Conservation (phyloP, 2,113 vertebrate genomes). For the Centropristis striata region DNA sequence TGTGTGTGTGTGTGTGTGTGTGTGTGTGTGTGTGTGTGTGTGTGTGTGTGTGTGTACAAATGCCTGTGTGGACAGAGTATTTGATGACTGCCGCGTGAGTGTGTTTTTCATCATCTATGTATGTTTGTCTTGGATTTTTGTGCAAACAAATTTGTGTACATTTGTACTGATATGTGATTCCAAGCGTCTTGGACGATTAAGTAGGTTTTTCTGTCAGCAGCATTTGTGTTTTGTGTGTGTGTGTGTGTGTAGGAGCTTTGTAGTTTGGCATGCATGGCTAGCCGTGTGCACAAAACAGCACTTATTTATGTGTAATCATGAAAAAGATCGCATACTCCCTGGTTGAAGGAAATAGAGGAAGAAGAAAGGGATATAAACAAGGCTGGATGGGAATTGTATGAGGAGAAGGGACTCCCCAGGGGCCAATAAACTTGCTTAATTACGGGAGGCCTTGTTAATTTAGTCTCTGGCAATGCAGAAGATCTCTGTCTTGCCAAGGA, state of each 20-base stretch:
- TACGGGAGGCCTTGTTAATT: slow-evolving; percentile 77
- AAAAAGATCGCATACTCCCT: slow-evolving; percentile 38
- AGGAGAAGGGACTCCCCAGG: slow-evolving; percentile 63
- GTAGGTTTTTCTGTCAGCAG: neutral
- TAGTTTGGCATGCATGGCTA: neutral
- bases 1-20: slow-evolving; percentile 23
- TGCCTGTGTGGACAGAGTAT: slow-evolving; percentile 39
- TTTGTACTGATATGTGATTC: slow-evolving; percentile 28
- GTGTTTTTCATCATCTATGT: slow-evolving; percentile 58
- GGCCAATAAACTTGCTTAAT: slow-evolving; percentile 81
- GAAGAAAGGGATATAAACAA: slow-evolving; percentile 63
- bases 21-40: slow-evolving; percentile 21
- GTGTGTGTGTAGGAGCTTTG: slow-evolving; percentile 17
- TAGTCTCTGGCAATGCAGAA: slow-evolving; percentile 63
- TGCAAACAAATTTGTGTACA: slow-evolving; percentile 44
- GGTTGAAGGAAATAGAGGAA: slow-evolving; percentile 41
- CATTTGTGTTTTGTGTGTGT: slow-evolving; percentile 6
- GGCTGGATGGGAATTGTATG: slow-evolving; percentile 67
- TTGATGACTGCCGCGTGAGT: slow-evolving; percentile 4
- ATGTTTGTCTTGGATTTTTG: slow-evolving; percentile 51
- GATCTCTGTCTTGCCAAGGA: slow-evolving; percentile 56
- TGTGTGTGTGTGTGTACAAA: slow-evolving; percentile 29
- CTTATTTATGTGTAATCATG: slow-evolving; percentile 55
- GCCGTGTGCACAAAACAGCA: neutral
- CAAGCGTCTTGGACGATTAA: slow-evolving; percentile 28